A percentile compares a stretch with the other conserved stretches of the same genome.
Conservation (phyloP, 2,888 invertebrate genomes). For the Osedax fenrisi region DNA sequence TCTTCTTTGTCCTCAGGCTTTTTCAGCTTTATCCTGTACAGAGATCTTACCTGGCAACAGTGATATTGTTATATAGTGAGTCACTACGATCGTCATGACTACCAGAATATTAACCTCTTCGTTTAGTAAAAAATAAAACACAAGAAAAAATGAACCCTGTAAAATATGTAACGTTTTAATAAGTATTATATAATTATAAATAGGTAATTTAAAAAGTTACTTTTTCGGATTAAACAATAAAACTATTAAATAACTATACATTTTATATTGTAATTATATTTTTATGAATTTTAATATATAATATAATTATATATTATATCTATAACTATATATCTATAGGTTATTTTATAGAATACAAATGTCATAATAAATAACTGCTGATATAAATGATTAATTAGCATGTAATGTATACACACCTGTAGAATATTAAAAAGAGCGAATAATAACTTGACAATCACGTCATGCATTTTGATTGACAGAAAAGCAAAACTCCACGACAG, state of each 20-base stretch:
- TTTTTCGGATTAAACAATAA: background rate
- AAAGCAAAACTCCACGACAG: conserved; percentile 50
- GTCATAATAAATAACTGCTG: background rate
- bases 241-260: background rate
- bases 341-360: background rate
- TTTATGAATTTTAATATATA: background rate
- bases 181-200: background rate
- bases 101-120: conserved; percentile 45
- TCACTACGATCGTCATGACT: no score
- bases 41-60: no score
- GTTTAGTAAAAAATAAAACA: conserved; percentile 49
- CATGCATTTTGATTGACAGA: conserved; percentile 47
- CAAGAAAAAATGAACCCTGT: conserved; percentile 50
- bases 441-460: conserved; percentile 48
- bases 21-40: background rate
- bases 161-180: background rate
- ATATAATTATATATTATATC: conserved; percentile 1
- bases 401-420: conserved; percentile 41
- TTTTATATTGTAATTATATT: background rate
- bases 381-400: background rate
- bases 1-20: background rate
- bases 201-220: no score
- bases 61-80: no score
- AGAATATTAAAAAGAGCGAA: conserved; percentile 49
- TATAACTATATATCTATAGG: background rate